These are phyloP conservation scores for Gymnogyps californianus DNA, from an alignment of 2,113 vertebrate genomes.

Conservation along the genomic window DNA sequence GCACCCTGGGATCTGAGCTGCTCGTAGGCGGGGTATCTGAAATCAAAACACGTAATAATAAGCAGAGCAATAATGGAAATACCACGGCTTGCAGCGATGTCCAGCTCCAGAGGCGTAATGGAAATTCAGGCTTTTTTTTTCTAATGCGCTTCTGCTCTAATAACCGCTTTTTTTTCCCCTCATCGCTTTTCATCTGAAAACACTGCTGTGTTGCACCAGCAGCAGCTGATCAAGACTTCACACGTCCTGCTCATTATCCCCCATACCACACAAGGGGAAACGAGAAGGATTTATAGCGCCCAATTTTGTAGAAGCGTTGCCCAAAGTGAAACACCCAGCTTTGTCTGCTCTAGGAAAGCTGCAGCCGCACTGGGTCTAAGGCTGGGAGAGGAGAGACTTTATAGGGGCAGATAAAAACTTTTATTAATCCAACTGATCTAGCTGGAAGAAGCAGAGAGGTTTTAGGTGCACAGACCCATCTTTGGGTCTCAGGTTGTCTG, in stretches of 20 bases:
- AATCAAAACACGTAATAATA: not conserved
- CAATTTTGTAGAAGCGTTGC: not conserved
- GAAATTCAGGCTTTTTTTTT: not conserved
- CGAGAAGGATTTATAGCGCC: conserved; percentile 14
- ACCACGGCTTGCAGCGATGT: not conserved
- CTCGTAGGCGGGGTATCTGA: not conserved
- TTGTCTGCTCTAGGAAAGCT: not conserved
- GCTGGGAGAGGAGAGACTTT: not conserved
- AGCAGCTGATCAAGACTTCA: conserved; percentile 29
- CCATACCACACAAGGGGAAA: not conserved
- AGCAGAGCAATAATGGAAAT: not conserved
- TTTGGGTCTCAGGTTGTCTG: not conserved
- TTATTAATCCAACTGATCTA: conserved; percentile 25
- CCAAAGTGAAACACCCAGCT: not conserved
- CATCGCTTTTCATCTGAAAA: conserved; percentile 6
- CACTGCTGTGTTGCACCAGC: not conserved
- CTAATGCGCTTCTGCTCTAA: conserved; percentile 39
- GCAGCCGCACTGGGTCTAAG: not conserved
- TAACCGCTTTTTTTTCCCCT: not conserved
- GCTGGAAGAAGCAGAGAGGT: not conserved
- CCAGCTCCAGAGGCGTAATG: not conserved
- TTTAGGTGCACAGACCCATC: not conserved
- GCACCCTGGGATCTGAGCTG: not conserved
- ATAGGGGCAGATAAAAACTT: conserved; percentile 35
- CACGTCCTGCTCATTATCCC: conserved; percentile 20